Evolutionary conservation across 2,797 vertebrate species (phyloP), one percentile per base, ranked within the genome.

Genomic region (Anguilla obscura): DNA sequence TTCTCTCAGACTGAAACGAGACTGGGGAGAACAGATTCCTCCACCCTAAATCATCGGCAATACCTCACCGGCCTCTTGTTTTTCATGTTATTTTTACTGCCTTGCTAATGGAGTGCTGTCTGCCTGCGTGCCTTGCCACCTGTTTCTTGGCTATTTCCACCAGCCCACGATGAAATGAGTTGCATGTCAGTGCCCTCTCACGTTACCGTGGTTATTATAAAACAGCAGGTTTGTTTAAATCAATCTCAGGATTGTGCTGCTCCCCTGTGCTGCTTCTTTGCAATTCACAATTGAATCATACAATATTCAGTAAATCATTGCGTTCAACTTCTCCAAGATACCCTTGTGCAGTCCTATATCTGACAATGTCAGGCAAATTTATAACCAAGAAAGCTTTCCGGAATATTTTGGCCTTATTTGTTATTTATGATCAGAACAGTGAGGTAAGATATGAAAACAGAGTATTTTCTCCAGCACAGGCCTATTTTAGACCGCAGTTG

Each of bases 131-230:
- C 84, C 86, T 88, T 54, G 84, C 92, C 93, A 95, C 93, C 95
- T 95, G 94, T 94, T 93, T 93, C 88, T 54, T 87, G 85, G 89
- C 87, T 94, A 90, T 94, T 94, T 93, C 86, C 63, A 92, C 90
- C 90, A 63, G 90, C 86, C 89, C 85, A 48, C 14, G 33, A 27
- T 33, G 54, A 85, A 82, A 82, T 85, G 89, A 76, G 91, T 89
- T 85, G 91, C 91, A 92, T 91, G 91, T 87, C 86, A 63, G 88
- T 88, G 79, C 88, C 83, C 91, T 91, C 92, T 94, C 93, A 90
- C 87, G 87, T 93, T 93, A 92, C 93, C 87, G 91, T 89, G 58
- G 87, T 88, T 63, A 91, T 58, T 79, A 89, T 89, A 60, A 76
- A 76, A 84, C 50, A 27, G 48, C 88, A 85, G 90, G 24, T 52